These are phyloP conservation scores for Neogobius melanostomus DNA, from an alignment of 2,113 vertebrate genomes.

Conservation along the genomic window DNA sequence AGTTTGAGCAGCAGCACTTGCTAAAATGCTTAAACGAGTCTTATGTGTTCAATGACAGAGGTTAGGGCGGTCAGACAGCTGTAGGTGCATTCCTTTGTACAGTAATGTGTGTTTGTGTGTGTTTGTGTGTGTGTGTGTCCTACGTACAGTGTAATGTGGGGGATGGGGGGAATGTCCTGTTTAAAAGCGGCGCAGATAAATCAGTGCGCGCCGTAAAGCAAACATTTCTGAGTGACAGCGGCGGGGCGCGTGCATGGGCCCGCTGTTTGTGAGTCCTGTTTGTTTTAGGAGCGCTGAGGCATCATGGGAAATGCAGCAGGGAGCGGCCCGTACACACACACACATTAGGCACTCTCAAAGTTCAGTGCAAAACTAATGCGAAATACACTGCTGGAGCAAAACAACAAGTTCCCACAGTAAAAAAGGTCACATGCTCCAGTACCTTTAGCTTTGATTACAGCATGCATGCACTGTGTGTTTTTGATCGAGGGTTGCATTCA, in stretches of 20 bases:
- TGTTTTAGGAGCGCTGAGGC: constrained; percentile 47
- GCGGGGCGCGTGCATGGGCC: constrained; percentile 45
- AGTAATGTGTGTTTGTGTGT: neutral
- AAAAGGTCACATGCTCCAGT: no score
- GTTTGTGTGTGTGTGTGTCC: no score
- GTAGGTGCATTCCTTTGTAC: constrained; percentile 50
- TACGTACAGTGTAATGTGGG: neutral
- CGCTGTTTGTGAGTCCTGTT: constrained; percentile 54
- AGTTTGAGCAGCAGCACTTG: constrained; percentile 3
- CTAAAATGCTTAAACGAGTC: constrained; percentile 20
- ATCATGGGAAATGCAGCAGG: constrained; percentile 59
- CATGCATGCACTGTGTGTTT: no score
- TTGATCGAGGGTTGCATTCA: no score
- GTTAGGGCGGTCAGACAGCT: constrained; percentile 37
- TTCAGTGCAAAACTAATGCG: neutral
- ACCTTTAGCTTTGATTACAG: no score
- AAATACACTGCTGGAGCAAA: no score
- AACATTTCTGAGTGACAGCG: constrained; percentile 68
- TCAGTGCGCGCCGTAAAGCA: constrained; percentile 58
- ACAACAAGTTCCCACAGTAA: no score
- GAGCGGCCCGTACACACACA: constrained; percentile 43
- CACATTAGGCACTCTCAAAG: constrained; percentile 5
- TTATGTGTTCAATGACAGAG: constrained; percentile 7
- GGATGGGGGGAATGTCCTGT: constrained; percentile 15
- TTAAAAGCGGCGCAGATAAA: constrained; percentile 50